phyloP scores from a whole-genome alignment of 2,888 invertebrate genomes.

The Chouioia cunea region DNA sequence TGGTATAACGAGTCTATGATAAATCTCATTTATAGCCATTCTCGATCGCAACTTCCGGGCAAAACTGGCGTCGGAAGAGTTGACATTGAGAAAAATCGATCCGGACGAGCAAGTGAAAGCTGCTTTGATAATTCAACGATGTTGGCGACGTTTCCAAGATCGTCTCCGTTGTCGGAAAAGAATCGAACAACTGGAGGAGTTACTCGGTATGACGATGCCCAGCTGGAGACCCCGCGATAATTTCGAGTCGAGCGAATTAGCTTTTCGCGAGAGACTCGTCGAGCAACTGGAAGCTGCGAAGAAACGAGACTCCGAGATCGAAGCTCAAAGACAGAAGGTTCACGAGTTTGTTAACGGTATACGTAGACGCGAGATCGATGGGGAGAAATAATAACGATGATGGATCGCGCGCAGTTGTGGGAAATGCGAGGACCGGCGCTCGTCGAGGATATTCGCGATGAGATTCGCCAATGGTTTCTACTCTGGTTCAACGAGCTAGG shows the following conservation, averaged over 20 bases:
- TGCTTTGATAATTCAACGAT: constrained; percentile 65
- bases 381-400: no score
- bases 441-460: constrained; percentile 81
- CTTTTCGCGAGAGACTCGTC: constrained; percentile 50
- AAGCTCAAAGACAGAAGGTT: constrained; percentile 49
- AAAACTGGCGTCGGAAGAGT: constrained; percentile 44
- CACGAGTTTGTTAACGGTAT: not conserved
- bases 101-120: constrained; percentile 52
- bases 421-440: constrained; percentile 69
- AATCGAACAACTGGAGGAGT: constrained; percentile 68
- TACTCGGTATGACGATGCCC: constrained; percentile 73
- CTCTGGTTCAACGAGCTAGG: constrained; percentile 74
- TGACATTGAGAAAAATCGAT: constrained; percentile 46
- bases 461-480: constrained; percentile 82
- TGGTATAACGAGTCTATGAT: no score
- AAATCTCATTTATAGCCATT: no score
- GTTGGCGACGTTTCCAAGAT: constrained; percentile 69
- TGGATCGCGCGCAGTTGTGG: constrained; percentile 52
- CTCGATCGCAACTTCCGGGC: no score
- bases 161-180: constrained; percentile 66
- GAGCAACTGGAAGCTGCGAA: constrained; percentile 69
- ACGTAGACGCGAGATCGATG: no score
- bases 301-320: constrained; percentile 65
- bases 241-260: constrained; percentile 68
- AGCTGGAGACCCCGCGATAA: constrained; percentile 69